Base-by-base conservation (phyloP, 2,888 invertebrate genomes). In the Ashinkailepas kermadecensis region DNA sequence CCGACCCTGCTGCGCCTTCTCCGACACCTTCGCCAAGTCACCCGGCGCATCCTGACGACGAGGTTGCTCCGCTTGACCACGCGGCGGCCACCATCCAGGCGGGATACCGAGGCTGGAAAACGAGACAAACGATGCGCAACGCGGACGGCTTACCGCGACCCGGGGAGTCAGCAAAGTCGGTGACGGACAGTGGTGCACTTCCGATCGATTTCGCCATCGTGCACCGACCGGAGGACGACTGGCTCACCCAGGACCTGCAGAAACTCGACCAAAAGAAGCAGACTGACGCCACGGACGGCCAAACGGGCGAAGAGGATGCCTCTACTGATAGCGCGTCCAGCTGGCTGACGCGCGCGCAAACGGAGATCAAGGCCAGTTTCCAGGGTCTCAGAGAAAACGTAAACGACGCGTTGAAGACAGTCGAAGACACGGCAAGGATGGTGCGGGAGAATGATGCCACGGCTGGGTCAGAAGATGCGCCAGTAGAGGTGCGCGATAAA, bases 211-310 rank as follows among this genome's bases (percentile, higher is more conserved):
- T 18, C 74, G 74, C 74, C 18, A 74, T 74, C 54, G 74, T 74
- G 54, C 74, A 74, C 74, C 39, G 74, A 9, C 74, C 74, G 13
- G 74, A 74, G 54, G 74, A 74, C 74, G 74, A 74, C 74, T 74
- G 74, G 74, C 18, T 74, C 18, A 54, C 74, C 23, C 54, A 39
- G 15, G 74, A 74, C 54, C 54, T 54, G 74, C 15, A 13, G 18
- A 74, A 74, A 18, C 25, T 74, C 15, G 39, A 74, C 9, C 9
- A 10, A 0, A 7, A 39, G 70, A 70, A 70, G 70, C 10, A 25
- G 15, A 1, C 23, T 15, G 67, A 25, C 23, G 67, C 8, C 25
- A 7, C 25, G 11, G 67, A 67, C 67, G 25, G 25, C 65, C 9
- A n/a, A 39, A 1, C 4, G 18, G 23, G 18, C 23, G 67, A 12